A percentile compares a stretch with the other conserved stretches of the same genome.
Conservation (phyloP, 2,797 vertebrate species). For the Manis crassicaudata region DNA sequence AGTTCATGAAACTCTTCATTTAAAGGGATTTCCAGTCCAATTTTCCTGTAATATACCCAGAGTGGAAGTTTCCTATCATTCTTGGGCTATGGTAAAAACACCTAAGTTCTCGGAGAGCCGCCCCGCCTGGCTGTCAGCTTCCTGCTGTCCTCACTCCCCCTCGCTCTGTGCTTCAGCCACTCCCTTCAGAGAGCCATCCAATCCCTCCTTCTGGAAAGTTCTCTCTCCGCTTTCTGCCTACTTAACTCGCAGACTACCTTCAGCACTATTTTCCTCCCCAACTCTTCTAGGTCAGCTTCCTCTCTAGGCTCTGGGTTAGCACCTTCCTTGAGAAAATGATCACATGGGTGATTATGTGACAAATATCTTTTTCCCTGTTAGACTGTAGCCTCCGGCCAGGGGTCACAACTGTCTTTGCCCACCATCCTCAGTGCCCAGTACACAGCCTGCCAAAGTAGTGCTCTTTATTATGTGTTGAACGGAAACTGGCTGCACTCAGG, state of each 20-base stretch:
- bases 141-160: too few species aligned
- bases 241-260: background rate
- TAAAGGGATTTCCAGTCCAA: background rate
- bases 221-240: background rate
- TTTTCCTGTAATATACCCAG: background rate
- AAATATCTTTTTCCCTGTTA: background rate
- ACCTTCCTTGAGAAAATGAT: background rate
- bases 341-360: too few species aligned
- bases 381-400: background rate
- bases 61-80: background rate
- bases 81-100: background rate
- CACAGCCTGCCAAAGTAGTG: background rate
- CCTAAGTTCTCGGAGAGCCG: background rate
- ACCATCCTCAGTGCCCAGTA: too few species aligned
- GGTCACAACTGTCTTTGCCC: background rate
- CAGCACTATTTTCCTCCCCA: background rate
- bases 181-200: background rate
- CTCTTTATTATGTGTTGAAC: background rate
- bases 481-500: background rate
- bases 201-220: background rate
- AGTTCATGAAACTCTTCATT: background rate
- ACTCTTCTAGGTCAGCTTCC: too few species aligned
- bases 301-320: background rate
- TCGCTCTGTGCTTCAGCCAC: background rate
- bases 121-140: too few species aligned